Evolutionary conservation across 2,888 invertebrate genomes (phyloP).

Genomic region (Helobdella robusta): DNA sequence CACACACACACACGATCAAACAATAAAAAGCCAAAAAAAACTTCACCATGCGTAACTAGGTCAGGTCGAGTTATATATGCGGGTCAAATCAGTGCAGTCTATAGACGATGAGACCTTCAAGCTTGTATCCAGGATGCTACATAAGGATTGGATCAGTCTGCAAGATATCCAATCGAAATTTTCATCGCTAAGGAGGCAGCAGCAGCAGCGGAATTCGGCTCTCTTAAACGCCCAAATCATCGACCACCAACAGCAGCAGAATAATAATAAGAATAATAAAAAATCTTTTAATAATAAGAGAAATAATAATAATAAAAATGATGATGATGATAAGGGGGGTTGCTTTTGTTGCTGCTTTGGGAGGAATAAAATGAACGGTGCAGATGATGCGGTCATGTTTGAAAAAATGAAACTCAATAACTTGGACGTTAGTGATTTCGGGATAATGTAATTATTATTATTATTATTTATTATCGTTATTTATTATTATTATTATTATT

Average conservation of each 20-base stretch:
- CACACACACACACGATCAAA: no score
- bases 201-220: slow-evolving; percentile 12
- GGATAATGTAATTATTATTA: no score
- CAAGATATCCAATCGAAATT: slow-evolving; percentile 24
- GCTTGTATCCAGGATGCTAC: slow-evolving; percentile 18
- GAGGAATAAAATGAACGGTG: neutral
- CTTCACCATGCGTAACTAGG: slow-evolving; percentile 13
- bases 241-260: neutral
- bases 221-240: neutral
- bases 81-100: slow-evolving; percentile 24
- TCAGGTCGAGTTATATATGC: slow-evolving; percentile 23
- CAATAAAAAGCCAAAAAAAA: no score
- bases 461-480: no score
- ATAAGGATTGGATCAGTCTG: slow-evolving; percentile 27
- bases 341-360: slow-evolving; percentile 24
- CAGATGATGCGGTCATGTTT: no score
- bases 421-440: no score
- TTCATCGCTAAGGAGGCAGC: slow-evolving; percentile 21
- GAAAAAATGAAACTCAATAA: no score
- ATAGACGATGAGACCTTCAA: slow-evolving; percentile 18
- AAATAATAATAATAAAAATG: neutral
- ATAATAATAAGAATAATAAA: neutral
- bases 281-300: no score
- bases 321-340: neutral
- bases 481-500: no score